A percentile compares a stretch with the other conserved stretches of the same genome.
phyloP scores from a whole-genome alignment of 1,140 invertebrate genomes.

The Philotrypesis tridentata region DNA sequence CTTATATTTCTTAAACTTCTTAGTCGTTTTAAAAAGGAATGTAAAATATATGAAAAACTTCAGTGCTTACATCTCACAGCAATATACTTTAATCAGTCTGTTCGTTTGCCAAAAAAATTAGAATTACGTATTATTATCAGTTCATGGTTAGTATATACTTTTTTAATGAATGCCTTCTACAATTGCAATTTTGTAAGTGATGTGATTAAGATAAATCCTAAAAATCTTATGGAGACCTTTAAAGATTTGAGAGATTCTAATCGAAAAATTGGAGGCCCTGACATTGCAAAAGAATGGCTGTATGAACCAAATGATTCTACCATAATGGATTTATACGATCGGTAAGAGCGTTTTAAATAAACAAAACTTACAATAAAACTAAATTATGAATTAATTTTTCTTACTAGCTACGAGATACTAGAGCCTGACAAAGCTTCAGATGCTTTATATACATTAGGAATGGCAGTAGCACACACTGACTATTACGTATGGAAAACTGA shows the following conservation, averaged over 20 bases:
- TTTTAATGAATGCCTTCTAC: constrained; percentile 12
- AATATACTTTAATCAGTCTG: background rate
- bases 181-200: constrained; percentile 22
- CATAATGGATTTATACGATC: background rate
- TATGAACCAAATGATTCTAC: background rate
- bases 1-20: background rate
- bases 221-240: background rate
- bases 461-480: constrained; percentile 3
- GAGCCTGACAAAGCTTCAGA: background rate
- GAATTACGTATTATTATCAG: background rate
- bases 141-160: background rate
- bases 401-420: constrained; percentile 12
- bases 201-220: background rate
- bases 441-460: background rate
- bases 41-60: background rate
- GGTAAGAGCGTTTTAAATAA: background rate
- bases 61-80: background rate
- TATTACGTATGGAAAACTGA: background rate
- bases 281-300: constrained; percentile 16
- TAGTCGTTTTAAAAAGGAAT: background rate
- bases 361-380: too few relatives aligned
- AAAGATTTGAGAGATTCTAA: background rate
- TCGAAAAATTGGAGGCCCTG: background rate
- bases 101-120: background rate
- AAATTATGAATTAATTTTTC: background rate